Percentiles rank a stretch among this genome's conserved stretches.
Conservation (phyloP, 2,888 invertebrate genomes). For the Drosophila seclusa region DNA sequence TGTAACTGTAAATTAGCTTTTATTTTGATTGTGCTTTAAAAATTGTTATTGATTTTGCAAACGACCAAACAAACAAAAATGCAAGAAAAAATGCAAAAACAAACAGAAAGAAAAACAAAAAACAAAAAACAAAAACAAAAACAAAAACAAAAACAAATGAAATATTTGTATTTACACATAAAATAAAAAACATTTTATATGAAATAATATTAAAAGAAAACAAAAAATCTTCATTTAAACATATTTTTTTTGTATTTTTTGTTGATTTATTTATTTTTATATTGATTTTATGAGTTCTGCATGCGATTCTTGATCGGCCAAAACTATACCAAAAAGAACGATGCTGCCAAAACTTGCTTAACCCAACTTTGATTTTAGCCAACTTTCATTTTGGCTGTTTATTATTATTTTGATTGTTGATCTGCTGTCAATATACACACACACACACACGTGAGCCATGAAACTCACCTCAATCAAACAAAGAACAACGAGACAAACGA, state of each 20-base stretch:
- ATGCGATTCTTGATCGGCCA: constrained; percentile 7
- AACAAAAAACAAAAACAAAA: constrained; percentile 11
- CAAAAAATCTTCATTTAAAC: constrained; percentile 25
- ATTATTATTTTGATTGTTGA: neutral
- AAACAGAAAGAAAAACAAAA: constrained; percentile 25
- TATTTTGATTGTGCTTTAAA: constrained; percentile 63
- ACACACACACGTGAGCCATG: constrained; percentile 39
- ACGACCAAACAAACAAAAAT: constrained; percentile 35
- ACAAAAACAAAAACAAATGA: constrained; percentile 56
- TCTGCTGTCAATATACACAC: constrained; percentile 7
- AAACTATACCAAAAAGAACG: neutral
- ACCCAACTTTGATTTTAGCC: constrained; percentile 1
- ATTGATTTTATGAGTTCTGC: neutral
- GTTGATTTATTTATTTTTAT: constrained; percentile 5
- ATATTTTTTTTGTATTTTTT: constrained; percentile 8
- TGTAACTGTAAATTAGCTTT: constrained; percentile 45
- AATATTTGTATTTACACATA: constrained; percentile 71
- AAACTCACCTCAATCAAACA: constrained; percentile 8
- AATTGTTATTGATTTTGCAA: constrained; percentile 72
- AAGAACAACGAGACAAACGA: constrained; percentile 4
- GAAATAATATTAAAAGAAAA: constrained; percentile 49
- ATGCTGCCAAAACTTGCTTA: constrained; percentile 1
- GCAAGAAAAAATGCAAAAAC: constrained; percentile 17
- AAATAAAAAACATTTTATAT: constrained; percentile 72
- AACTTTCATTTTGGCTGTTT: neutral